Percentiles rank a stretch among this genome's conserved stretches.
Conservation (phyloP, 1,140 invertebrate genomes). For the Rhizoglyphus robini region DNA sequence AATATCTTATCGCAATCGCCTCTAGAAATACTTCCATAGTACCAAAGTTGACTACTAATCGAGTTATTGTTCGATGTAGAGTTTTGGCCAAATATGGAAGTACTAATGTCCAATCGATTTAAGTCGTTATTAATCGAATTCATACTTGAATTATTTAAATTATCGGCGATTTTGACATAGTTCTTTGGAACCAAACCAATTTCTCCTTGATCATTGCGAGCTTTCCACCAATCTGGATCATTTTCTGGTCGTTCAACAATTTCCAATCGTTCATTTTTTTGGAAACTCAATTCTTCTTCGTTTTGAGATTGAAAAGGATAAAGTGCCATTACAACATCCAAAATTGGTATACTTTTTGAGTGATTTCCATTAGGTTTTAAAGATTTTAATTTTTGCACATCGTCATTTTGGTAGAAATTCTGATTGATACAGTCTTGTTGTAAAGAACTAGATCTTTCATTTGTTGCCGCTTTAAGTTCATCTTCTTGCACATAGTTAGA, state of each 20-base stretch:
- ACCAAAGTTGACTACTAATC: conserved; percentile 56
- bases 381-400: neutral
- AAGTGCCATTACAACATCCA: conserved; percentile 84
- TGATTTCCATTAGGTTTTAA: neutral
- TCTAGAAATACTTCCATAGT: conserved; percentile 86
- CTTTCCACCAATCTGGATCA: conserved; percentile 97
- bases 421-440: conserved; percentile 19
- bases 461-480: conserved; percentile 17
- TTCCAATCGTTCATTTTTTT: conserved; percentile 85
- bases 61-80: neutral
- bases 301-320: conserved; percentile 89
- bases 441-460: conserved; percentile 47
- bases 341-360: conserved; percentile 25
- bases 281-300: conserved; percentile 90
- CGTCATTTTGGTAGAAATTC: conserved; percentile 14
- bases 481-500: conserved; percentile 95
- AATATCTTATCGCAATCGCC: conserved; percentile 87
- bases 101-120: neutral
- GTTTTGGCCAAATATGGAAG: neutral
- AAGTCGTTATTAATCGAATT: conserved; percentile 13
- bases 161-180: conserved; percentile 59
- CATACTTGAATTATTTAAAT: neutral
- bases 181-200: conserved; percentile 89
- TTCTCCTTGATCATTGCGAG: conserved; percentile 73
- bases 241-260: conserved; percentile 84